Evolutionary conservation across 2,113 vertebrate species (phyloP).

Genomic region (Stercorarius parasiticus): DNA sequence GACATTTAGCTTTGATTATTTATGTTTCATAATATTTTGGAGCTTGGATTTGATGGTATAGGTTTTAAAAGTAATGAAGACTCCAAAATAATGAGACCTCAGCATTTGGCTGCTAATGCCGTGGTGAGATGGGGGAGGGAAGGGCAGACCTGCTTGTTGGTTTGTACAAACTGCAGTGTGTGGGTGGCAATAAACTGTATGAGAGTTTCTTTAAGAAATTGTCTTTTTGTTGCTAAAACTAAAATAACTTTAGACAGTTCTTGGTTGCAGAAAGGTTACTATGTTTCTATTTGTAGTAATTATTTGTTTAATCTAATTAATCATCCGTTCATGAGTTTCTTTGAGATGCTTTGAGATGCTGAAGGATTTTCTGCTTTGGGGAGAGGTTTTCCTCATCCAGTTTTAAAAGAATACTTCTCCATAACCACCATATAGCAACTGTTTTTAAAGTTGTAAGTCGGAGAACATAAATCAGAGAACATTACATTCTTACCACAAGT

Average conservation of each 20-base stretch:
- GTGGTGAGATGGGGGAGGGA: not conserved
- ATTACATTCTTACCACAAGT: not conserved
- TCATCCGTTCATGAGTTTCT: not conserved
- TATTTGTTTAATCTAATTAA: not conserved
- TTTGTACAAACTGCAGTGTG: not conserved
- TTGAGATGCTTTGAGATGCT: not conserved
- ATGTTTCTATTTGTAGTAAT: not conserved
- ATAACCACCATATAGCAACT: not conserved
- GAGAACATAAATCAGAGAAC: not conserved
- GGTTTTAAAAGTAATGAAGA: slow-evolving; percentile 3
- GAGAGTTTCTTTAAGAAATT: not conserved
- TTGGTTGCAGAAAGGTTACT: not conserved
- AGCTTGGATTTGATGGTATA: not conserved
- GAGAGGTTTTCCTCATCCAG: not conserved
- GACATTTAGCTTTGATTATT: slow-evolving; percentile 9
- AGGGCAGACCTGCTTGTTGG: not conserved
- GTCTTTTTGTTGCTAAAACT: not conserved
- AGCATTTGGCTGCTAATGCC: not conserved
- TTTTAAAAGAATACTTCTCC: not conserved
- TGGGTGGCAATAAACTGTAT: not conserved
- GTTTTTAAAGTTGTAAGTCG: not conserved
- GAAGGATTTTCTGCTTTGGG: not conserved
- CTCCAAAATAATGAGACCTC: not conserved
- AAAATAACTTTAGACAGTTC: not conserved
- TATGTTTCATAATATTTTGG: not conserved